Conservation (phyloP, 2,888 invertebrate genomes). For the Plusia festucae region DNA sequence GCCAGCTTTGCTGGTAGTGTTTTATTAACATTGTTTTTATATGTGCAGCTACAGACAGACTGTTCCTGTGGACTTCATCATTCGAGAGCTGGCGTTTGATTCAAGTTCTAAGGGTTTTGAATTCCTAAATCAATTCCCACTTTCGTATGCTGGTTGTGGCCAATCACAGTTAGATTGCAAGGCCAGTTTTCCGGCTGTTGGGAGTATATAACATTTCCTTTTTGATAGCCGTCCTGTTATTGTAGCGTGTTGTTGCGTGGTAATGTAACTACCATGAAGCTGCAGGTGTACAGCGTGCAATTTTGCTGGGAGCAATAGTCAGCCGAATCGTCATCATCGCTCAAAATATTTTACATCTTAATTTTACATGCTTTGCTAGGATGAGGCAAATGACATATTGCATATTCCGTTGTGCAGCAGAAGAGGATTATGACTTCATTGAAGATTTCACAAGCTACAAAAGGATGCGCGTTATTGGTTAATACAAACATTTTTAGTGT, state of each 20-base stretch:
- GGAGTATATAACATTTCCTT: constrained; percentile 88
- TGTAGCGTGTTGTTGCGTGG: constrained; percentile 80
- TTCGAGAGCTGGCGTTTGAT: constrained; percentile 96
- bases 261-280: constrained; percentile 77
- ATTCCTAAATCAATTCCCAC: constrained; percentile 95
- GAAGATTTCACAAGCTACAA: constrained; percentile 34
- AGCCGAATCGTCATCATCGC: constrained; percentile 67
- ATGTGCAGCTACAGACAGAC: constrained; percentile 97
- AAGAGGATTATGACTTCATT: constrained; percentile 54
- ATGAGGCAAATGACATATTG: constrained; percentile 71
- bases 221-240: constrained; percentile 78
- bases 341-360: constrained; percentile 73
- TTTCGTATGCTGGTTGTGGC: constrained; percentile 92
- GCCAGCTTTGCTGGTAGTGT: constrained; percentile 79
- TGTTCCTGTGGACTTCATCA: constrained; percentile 96
- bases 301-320: constrained; percentile 53
- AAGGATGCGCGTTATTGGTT: constrained; percentile 20
- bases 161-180: constrained; percentile 97
- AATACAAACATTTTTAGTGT: constrained; percentile 56
- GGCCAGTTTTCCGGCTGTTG: constrained; percentile 91
- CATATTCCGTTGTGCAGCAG: constrained; percentile 69
- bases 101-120: constrained; percentile 95
- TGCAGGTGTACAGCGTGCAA: constrained; percentile 63
- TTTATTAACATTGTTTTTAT: constrained; percentile 82
- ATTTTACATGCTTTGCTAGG: constrained; percentile 82